Evolutionary conservation across 1,140 invertebrate genomes (phyloP).

Genomic region (Anoplophora glabripennis): DNA sequence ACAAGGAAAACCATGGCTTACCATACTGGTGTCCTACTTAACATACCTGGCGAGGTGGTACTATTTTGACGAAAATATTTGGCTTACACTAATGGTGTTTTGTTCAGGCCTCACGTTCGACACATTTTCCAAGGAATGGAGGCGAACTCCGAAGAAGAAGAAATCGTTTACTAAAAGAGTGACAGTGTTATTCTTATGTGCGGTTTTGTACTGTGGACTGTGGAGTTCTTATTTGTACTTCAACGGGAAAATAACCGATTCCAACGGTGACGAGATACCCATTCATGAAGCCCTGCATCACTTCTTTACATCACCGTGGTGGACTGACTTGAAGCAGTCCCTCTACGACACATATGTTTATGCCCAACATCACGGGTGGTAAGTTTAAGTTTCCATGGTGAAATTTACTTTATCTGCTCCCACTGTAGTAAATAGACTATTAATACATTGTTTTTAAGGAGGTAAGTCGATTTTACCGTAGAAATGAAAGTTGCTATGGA

Average conservation of each 20-base stretch:
- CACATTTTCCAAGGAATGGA: slow-evolving; percentile 73
- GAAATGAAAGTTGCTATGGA: no score
- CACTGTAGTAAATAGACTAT: no score
- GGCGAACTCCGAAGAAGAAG: slow-evolving; percentile 58
- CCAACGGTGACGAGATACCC: slow-evolving; percentile 83
- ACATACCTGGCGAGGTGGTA: slow-evolving; percentile 63
- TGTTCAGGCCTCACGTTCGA: slow-evolving; percentile 67
- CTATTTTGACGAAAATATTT: slow-evolving; percentile 66
- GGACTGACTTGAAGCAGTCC: slow-evolving; percentile 70
- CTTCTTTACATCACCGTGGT: slow-evolving; percentile 85
- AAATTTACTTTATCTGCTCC: not conserved
- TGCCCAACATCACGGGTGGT: slow-evolving; percentile 46
- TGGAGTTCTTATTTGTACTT: slow-evolving; percentile 83
- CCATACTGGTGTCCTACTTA: slow-evolving; percentile 67
- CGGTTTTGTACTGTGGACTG: slow-evolving; percentile 67
- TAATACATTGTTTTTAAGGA: no score
- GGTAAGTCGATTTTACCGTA: no score
- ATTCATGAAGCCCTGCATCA: slow-evolving; percentile 83
- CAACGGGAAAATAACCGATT: slow-evolving; percentile 82
- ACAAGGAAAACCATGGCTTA: slow-evolving; percentile 52
- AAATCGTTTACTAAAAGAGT: slow-evolving; percentile 50
- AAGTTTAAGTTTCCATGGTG: slow-evolving; percentile 45
- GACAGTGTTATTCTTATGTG: slow-evolving; percentile 57
- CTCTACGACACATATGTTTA: slow-evolving; percentile 60
- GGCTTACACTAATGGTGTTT: slow-evolving; percentile 65